Conservation (phyloP, 2,113 vertebrate genomes). For the Tapirus terrestris region DNA sequence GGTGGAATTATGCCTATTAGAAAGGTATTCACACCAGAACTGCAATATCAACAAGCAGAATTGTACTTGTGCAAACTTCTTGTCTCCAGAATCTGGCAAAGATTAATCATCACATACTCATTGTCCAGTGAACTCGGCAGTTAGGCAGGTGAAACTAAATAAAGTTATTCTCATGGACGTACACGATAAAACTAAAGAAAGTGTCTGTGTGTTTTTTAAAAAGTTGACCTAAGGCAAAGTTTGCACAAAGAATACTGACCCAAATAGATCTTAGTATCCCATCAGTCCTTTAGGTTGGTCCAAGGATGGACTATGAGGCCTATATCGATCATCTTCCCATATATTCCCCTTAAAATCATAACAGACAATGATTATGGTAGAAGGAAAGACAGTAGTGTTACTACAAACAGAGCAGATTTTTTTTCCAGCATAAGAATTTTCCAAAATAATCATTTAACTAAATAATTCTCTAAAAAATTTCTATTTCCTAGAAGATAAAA, state of each 20-base stretch:
- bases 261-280: neutral
- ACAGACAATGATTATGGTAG: neutral
- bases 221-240: neutral
- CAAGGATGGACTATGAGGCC: neutral
- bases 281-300: neutral
- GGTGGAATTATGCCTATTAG: neutral
- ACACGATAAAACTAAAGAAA: neutral
- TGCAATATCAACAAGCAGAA: neutral
- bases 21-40: neutral
- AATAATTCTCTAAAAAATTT: neutral
- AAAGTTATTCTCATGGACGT: neutral
- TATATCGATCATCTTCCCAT: neutral
- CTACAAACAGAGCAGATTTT: neutral
- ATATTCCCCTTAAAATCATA: neutral
- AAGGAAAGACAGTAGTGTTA: neutral
- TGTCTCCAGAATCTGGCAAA: neutral
- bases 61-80: neutral
- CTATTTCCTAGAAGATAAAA: neutral
- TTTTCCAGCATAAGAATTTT: neutral
- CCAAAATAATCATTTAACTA: neutral
- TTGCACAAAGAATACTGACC: neutral
- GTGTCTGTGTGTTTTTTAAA: neutral
- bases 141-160: neutral
- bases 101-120: neutral
- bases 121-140: neutral